Evolutionary conservation across 2,888 invertebrate genomes (phyloP), one percentile per base, ranked within the genome.

Genomic region (Athalia cordata): DNA sequence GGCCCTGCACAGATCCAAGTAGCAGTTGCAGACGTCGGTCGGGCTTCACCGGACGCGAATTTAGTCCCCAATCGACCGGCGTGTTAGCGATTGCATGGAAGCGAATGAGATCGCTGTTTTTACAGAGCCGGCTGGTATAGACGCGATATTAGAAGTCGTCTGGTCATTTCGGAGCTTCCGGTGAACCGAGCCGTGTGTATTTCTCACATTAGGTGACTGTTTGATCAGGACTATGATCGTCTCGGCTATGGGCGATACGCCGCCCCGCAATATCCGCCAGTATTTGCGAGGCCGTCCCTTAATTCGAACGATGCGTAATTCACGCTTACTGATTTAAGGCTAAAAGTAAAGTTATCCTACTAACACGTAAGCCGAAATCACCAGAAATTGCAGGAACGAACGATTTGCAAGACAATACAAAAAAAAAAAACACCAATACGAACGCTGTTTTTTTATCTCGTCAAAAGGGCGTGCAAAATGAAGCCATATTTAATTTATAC

Each of bases 181-280:
- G 61, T n/a, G 7, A 57, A 52, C 61, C 49, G 15, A 43, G 59
- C 47, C 45, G 88, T 88, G 88, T 88, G 88, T 88, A 86, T 88
- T 89, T 89, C 88, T 86, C 89, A 88, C 89, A 89, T 89, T 89
- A 89, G 84, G 81, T 29, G 29, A 29, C 79, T 89, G 85, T 89
- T 89, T 89, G 83, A 82, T 85, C 80, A 88, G 88, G 89, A 87
- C 87, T 29, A 29, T 29, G 62, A 64, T 82, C 83, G 84, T 77
- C 82, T 81, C 83, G 82, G 80, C 81, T 82, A 80, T 79, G 79
- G 77, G 83, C 85, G 86, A 88, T 85, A 87, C 87, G 86, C 86
- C 83, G 86, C 86, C 55, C 83, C 85, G 87, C 89, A 89, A 89
- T 89, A 89, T 89, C 87, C 86, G 86, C 84, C 29, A 29, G 29